Evolutionary conservation across 2,113 vertebrate genomes (phyloP).

Genomic region (Gobiocypris rarus): DNA sequence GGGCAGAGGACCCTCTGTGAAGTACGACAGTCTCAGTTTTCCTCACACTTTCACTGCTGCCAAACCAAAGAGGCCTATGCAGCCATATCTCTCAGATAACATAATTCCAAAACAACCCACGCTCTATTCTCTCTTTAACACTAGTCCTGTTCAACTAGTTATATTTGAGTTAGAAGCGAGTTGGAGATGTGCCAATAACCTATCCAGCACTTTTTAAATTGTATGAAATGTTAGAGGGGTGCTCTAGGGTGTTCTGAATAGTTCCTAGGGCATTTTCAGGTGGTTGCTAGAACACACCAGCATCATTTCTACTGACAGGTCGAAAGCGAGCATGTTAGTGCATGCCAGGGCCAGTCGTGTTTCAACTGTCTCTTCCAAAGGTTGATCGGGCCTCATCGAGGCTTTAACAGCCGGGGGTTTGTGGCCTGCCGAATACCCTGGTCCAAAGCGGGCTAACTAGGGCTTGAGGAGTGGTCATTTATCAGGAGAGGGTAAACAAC

Average conservation of each 20-base stretch:
- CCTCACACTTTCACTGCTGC: background rate
- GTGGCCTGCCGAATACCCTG: too few relatives aligned
- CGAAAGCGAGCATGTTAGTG: background rate
- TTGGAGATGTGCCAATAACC: background rate
- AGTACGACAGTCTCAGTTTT: slow-evolving; percentile 9
- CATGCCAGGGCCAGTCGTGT: too few relatives aligned
- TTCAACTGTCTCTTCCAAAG: too few relatives aligned
- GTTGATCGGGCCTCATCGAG: too few relatives aligned
- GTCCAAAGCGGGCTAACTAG: too few relatives aligned
- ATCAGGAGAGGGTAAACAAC: too few relatives aligned
- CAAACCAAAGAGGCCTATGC: slow-evolving; percentile 12
- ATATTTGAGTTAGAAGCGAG: background rate
- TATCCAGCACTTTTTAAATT: too few relatives aligned
- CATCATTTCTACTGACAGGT: too few relatives aligned
- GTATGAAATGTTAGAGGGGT: background rate
- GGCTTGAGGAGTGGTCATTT: too few relatives aligned
- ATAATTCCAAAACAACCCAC: background rate
- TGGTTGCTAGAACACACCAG: background rate
- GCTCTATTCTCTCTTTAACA: background rate
- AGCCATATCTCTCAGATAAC: background rate
- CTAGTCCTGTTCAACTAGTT: background rate
- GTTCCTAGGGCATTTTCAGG: background rate
- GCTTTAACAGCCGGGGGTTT: too few relatives aligned
- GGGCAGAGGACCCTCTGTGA: background rate
- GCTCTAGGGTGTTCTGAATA: background rate